A percentile compares a stretch with the other conserved stretches of the same genome.
Conservation (phyloP, 2,888 invertebrate genomes). For the Zaprionus bogoriensis region DNA sequence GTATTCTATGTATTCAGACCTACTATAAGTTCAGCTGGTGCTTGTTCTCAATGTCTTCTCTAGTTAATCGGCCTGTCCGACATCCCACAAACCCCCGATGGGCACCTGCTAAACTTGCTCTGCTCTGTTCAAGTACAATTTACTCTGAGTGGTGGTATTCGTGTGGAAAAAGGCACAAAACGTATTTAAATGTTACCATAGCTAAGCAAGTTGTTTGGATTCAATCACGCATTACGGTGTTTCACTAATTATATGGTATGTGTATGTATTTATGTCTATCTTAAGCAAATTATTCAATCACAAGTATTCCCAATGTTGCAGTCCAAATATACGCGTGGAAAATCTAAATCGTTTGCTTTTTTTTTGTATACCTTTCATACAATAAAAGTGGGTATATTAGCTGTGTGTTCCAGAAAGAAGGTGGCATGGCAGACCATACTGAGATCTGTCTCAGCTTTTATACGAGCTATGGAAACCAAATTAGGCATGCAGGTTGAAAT, state of each 20-base stretch:
- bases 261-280: constrained; percentile 52
- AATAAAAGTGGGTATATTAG: too few species aligned
- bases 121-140: constrained; percentile 65
- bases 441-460: too few species aligned
- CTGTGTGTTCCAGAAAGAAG: too few species aligned
- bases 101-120: constrained; percentile 22
- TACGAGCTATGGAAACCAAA: too few species aligned
- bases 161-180: constrained; percentile 54
- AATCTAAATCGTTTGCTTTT: background rate
- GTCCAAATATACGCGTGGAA: constrained; percentile 28
- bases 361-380: background rate
- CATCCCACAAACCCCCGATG: constrained; percentile 24
- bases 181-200: constrained; percentile 60
- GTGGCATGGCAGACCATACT: too few species aligned
- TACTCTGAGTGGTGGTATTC: constrained; percentile 67
- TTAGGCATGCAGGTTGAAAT: too few species aligned
- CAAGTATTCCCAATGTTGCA: constrained; percentile 45
- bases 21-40: constrained; percentile 38
- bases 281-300: constrained; percentile 39
- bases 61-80: constrained; percentile 40
- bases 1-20: constrained; percentile 30
- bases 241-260: constrained; percentile 37
- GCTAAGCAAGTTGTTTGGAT: constrained; percentile 42
- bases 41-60: constrained; percentile 60
- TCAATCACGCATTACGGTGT: constrained; percentile 26